A percentile compares a stretch with the other conserved stretches of the same genome.
phyloP scores from a whole-genome alignment of 2,113 vertebrate species.

The Sarotherodon lohbergeri region DNA sequence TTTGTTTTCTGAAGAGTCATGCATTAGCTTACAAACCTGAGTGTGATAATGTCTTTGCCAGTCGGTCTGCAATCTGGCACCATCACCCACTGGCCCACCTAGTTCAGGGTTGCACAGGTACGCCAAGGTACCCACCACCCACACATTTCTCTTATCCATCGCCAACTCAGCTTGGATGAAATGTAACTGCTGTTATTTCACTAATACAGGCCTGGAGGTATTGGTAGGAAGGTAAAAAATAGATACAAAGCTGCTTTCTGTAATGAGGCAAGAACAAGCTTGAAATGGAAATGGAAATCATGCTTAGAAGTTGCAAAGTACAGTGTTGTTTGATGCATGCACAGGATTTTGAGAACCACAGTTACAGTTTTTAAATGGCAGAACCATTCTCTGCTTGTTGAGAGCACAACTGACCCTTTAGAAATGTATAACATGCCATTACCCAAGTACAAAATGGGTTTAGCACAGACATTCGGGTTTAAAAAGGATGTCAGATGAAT shows the following conservation, averaged over 20 bases:
- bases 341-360: neutral
- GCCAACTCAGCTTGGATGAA: slow-evolving; percentile 35
- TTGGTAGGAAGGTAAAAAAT: neutral
- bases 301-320: neutral
- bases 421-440: neutral
- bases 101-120: slow-evolving; percentile 21
- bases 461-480: neutral
- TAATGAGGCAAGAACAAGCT: neutral
- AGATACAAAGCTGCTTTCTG: neutral
- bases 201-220: slow-evolving; percentile 17
- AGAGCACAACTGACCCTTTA: neutral
- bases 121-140: slow-evolving; percentile 20
- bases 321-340: neutral
- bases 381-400: neutral
- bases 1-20: neutral
- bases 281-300: neutral
- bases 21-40: neutral
- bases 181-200: slow-evolving; percentile 26
- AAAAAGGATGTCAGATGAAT: neutral
- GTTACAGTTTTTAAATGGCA: neutral
- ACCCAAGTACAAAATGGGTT: neutral
- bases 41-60: neutral
- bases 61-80: slow-evolving; percentile 17
- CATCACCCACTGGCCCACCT: slow-evolving; percentile 15
- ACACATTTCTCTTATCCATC: slow-evolving; percentile 35